phyloP scores from a whole-genome alignment of 1,140 invertebrate species.

The Eubasilissa regina region DNA sequence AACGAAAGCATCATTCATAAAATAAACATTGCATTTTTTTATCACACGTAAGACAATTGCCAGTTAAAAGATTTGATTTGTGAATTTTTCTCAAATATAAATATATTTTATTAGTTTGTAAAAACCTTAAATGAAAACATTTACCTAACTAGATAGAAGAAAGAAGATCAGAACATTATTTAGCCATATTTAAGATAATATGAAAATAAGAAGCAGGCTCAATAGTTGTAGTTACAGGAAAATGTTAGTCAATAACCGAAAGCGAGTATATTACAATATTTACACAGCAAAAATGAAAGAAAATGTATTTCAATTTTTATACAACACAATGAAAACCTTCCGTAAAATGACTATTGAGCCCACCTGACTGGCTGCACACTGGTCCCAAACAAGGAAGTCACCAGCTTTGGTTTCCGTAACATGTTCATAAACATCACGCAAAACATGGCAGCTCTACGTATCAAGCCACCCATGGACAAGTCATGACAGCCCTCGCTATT shows the following conservation, averaged over 20 bases:
- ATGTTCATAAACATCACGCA: conserved; percentile 51
- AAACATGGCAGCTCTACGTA: conserved; percentile 48
- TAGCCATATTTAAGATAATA: neutral
- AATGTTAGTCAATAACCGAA: neutral
- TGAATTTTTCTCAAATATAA: no score
- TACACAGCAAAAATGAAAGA: neutral
- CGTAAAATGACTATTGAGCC: conserved; percentile 48
- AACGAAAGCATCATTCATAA: no score
- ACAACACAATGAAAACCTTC: neutral
- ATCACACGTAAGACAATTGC: no score
- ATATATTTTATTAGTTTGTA: no score
- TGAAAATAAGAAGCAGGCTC: conserved; percentile 40
- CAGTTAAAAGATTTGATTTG: no score
- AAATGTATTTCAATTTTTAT: neutral
- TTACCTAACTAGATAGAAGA: no score
- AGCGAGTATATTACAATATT: neutral
- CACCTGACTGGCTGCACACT: conserved; percentile 38
- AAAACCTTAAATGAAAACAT: no score
- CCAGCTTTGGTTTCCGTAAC: conserved; percentile 42
- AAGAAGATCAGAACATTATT: no score
- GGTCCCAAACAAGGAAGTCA: conserved; percentile 28
- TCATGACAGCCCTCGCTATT: conserved; percentile 38
- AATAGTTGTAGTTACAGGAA: conserved; percentile 44
- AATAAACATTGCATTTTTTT: no score
- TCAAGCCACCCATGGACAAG: conserved; percentile 33